Percentiles rank a stretch among this genome's conserved stretches.
Evolutionary conservation across 2,113 vertebrate genomes (phyloP).

Genomic region (Microcebus tavaratra): DNA sequence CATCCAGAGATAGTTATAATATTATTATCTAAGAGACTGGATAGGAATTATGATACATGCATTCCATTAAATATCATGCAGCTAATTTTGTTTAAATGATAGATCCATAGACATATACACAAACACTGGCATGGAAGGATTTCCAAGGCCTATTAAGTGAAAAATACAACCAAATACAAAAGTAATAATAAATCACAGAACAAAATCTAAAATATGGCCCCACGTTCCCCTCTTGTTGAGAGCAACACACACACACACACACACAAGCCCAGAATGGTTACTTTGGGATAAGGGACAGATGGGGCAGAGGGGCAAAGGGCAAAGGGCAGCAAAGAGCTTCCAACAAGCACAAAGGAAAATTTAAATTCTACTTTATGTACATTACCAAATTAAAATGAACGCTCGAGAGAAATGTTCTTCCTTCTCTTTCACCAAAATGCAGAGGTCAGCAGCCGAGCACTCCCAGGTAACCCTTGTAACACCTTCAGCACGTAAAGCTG

Average conservation of each 20-base stretch:
- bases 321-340: neutral
- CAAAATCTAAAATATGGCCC: neutral
- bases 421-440: neutral
- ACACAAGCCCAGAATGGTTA: neutral
- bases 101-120: neutral
- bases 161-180: neutral
- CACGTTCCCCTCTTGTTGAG: neutral
- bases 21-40: neutral
- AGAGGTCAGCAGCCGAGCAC: neutral
- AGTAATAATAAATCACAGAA: neutral
- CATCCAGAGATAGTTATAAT: neutral
- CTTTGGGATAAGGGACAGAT: neutral
- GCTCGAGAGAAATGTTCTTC: neutral
- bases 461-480: neutral
- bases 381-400: neutral
- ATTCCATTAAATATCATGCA: neutral
- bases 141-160: neutral
- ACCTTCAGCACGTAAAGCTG: neutral
- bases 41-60: neutral
- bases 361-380: neutral
- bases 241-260: neutral
- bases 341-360: neutral
- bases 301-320: neutral
- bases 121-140: neutral
- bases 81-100: neutral